A percentile compares a stretch with the other conserved stretches of the same genome.
Evolutionary conservation across 2,797 vertebrate species (phyloP).

Genomic region (Gallinago solitaria): DNA sequence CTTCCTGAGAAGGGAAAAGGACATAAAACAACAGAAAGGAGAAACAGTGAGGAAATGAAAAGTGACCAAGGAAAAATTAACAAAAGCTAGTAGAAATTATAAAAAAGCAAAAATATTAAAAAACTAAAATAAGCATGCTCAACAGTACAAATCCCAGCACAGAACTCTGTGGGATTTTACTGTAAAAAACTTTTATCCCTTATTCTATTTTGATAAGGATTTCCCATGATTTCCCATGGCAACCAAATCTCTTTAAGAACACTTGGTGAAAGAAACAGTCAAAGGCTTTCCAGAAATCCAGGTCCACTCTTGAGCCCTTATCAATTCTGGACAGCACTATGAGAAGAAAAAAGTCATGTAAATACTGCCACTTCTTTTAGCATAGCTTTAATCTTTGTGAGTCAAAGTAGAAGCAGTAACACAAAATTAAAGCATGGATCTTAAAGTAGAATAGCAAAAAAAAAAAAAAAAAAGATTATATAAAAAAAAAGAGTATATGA

Average conservation of each 20-base stretch:
- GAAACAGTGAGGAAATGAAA: background rate
- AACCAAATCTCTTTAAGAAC: conserved; percentile 39
- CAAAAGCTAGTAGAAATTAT: background rate
- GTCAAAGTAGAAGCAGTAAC: background rate
- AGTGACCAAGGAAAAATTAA: background rate
- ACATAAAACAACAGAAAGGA: background rate
- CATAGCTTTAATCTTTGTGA: background rate
- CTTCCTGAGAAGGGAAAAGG: background rate
- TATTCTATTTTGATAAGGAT: conserved; percentile 32
- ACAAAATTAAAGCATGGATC: background rate
- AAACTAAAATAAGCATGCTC: background rate
- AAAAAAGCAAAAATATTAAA: background rate
- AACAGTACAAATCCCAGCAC: background rate
- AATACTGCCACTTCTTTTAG: background rate
- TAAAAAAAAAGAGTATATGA: background rate
- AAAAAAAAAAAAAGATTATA: background rate
- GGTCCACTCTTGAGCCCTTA: background rate
- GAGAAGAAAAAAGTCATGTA: background rate
- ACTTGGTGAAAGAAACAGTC: background rate
- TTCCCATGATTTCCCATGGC: conserved; percentile 16
- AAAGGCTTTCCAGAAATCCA: background rate
- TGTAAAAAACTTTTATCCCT: conserved; percentile 4
- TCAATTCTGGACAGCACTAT: background rate
- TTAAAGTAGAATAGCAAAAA: background rate
- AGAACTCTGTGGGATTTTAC: background rate